phyloP scores from a whole-genome alignment of 2,113 vertebrate genomes.

The Mastomys natalensis region DNA sequence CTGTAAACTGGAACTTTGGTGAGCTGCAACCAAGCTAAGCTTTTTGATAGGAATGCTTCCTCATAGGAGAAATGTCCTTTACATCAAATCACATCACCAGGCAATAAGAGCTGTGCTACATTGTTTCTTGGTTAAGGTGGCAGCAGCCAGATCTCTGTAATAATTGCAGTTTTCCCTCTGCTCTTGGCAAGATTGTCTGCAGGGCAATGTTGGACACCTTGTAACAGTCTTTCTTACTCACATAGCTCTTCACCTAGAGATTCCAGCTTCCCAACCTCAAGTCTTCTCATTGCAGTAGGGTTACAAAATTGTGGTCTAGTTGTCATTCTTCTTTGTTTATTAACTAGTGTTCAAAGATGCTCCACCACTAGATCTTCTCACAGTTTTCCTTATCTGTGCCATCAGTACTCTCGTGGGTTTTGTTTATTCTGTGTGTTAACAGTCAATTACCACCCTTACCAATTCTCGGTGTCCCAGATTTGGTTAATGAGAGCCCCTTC shows the following conservation, averaged over 20 bases:
- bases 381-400: neutral
- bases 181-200: neutral
- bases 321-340: neutral
- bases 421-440: neutral
- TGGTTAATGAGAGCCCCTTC: neutral
- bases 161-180: constrained; percentile 1
- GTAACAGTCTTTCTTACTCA: neutral
- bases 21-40: neutral
- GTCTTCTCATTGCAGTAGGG: neutral
- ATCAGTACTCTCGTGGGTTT: neutral
- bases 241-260: neutral
- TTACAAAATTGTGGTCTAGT: neutral
- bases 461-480: neutral
- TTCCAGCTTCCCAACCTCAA: neutral
- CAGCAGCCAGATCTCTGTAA: neutral
- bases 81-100: neutral
- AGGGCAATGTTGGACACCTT: neutral
- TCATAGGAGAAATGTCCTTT: neutral
- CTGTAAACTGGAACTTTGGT: neutral
- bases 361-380: too few relatives aligned
- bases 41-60: neutral
- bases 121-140: constrained; percentile 34
- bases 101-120: neutral
- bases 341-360: neutral
- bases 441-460: neutral